phyloP scores from a whole-genome alignment of 2,888 invertebrate species.

The Erpobdella octoculata region DNA sequence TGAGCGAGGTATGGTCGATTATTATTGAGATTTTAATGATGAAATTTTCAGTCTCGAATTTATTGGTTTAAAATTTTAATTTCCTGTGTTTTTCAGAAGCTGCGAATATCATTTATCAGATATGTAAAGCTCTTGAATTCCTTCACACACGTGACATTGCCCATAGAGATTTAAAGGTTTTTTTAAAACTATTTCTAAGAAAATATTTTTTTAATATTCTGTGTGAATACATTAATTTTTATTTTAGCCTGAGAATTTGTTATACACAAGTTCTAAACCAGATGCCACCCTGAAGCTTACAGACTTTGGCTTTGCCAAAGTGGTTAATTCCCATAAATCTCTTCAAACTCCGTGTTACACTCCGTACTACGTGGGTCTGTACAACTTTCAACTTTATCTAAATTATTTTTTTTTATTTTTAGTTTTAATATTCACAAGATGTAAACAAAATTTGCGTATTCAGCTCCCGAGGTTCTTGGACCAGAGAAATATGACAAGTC shows the following conservation, averaged over 20 bases:
- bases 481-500: slow-evolving; percentile 96
- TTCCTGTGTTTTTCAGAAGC: slow-evolving; percentile 53
- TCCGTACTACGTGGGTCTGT: slow-evolving; percentile 89
- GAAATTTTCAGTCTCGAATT: background rate
- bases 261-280: slow-evolving; percentile 66
- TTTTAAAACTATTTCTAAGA: background rate
- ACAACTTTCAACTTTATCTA: background rate
- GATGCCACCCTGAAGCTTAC: slow-evolving; percentile 86
- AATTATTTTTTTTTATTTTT: background rate
- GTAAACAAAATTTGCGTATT: no score
- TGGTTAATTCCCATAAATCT: slow-evolving; percentile 75
- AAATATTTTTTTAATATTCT: background rate
- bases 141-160: slow-evolving; percentile 90
- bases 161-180: slow-evolving; percentile 89
- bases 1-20: slow-evolving; percentile 63
- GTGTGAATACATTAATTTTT: background rate
- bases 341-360: slow-evolving; percentile 97
- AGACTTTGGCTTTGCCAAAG: slow-evolving; percentile 98
- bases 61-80: background rate
- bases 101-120: slow-evolving; percentile 88
- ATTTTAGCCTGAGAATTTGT: slow-evolving; percentile 69
- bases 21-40: background rate
- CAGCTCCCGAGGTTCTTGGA: slow-evolving; percentile 78
- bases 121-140: slow-evolving; percentile 85
- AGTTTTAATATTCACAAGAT: background rate